A percentile compares a stretch with the other conserved stretches of the same genome.
Evolutionary conservation across 1,140 invertebrate species (phyloP).

Genomic region (Diuraphis noxia): DNA sequence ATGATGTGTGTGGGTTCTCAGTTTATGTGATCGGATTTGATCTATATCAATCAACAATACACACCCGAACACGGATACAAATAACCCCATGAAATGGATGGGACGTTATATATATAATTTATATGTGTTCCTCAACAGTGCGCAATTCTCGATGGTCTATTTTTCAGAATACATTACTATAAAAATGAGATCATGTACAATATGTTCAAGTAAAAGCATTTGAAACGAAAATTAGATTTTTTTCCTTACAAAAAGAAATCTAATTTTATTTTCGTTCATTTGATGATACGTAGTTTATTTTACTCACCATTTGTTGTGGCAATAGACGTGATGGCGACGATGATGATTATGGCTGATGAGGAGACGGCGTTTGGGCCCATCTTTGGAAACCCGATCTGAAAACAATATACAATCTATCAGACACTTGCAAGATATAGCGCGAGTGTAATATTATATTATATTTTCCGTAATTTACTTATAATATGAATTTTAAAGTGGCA

Average conservation of each 20-base stretch:
- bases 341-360: background rate
- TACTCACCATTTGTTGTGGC: conserved; percentile 21
- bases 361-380: conserved; percentile 14
- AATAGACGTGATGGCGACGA: background rate
- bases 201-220: background rate
- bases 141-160: background rate
- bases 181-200: background rate
- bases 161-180: background rate
- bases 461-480: background rate
- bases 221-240: background rate
- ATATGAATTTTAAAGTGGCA: background rate
- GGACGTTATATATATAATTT: background rate
- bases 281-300: background rate
- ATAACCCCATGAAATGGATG: background rate
- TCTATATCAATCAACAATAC: background rate
- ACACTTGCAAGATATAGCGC: background rate
- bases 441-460: background rate
- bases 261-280: background rate
- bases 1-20: background rate
- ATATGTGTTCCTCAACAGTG: background rate
- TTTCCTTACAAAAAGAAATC: background rate
- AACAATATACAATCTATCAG: background rate
- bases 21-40: background rate
- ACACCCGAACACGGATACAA: background rate
- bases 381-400: background rate